Percentiles rank a stretch among this genome's conserved stretches.
Conservation (phyloP, 2,797 vertebrate species). For the Poeciliopsis turneri region DNA sequence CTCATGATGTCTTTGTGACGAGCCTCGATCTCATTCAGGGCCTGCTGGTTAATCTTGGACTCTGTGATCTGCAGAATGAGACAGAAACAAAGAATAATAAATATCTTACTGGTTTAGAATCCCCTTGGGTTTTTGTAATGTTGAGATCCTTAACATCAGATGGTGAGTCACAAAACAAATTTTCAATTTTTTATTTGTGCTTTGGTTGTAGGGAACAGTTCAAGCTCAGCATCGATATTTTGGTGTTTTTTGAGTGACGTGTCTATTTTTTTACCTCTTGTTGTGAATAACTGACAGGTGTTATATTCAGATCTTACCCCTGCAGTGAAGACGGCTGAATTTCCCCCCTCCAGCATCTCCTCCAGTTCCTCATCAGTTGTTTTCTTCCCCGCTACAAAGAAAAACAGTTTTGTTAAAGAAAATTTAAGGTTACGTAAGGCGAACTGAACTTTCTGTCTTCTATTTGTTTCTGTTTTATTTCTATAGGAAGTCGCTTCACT, state of each 20-base stretch:
- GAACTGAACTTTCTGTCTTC: neutral
- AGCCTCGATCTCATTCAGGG: conserved; percentile 94
- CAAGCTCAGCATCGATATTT: neutral
- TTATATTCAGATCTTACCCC: conserved; percentile 76
- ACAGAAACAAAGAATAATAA: neutral
- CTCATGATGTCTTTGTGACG: conserved; percentile 95
- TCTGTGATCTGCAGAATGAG: conserved; percentile 85
- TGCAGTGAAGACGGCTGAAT: conserved; percentile 88
- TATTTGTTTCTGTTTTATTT: neutral
- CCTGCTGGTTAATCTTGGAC: conserved; percentile 94
- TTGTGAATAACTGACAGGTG: neutral
- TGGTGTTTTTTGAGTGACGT: neutral
- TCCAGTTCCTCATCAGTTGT: conserved; percentile 94
- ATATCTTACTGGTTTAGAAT: neutral
- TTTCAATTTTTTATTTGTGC: neutral
- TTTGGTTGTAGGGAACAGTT: neutral
- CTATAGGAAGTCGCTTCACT: neutral
- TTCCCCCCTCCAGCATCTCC: conserved; percentile 94
- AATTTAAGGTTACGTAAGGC: neutral
- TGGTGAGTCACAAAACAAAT: neutral
- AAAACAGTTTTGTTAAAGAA: neutral
- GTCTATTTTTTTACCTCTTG: neutral
- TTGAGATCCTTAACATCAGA: neutral
- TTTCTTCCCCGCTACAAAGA: conserved; percentile 85
- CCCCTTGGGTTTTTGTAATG: no score